phyloP scores from a whole-genome alignment of 2,113 vertebrate genomes.

The Petrocephalus zakoni region DNA sequence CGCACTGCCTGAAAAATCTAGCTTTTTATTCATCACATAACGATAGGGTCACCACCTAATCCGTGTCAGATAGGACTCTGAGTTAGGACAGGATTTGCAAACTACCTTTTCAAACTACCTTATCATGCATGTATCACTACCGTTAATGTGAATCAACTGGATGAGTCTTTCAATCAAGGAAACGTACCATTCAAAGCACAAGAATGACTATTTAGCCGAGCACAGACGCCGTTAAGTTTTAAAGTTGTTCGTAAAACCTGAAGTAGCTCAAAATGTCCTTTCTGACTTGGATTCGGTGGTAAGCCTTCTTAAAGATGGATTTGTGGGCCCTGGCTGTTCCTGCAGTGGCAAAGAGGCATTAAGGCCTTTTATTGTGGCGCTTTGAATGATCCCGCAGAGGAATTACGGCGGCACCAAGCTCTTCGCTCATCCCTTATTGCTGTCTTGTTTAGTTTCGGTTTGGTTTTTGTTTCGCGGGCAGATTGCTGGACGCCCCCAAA shows the following conservation, averaged over 20 bases:
- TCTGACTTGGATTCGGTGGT: no score
- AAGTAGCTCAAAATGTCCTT: no score
- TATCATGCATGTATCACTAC: no score
- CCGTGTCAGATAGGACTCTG: no score
- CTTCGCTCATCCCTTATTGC: not conserved
- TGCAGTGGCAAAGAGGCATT: not conserved
- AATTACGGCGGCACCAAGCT: not conserved
- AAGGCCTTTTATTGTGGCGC: not conserved
- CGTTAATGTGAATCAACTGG: no score
- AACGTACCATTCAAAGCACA: no score
- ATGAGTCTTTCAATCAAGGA: no score
- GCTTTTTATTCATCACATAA: not conserved
- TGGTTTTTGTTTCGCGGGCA: not conserved
- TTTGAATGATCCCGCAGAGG: not conserved
- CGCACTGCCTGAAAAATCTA: not conserved
- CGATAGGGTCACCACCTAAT: not conserved
- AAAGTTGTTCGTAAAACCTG: not conserved
- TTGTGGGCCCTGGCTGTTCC: not conserved
- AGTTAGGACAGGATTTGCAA: no score
- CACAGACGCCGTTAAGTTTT: no score
- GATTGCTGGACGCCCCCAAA: not conserved
- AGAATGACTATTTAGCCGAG: no score
- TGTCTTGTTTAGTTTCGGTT: not conserved
- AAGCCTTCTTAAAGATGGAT: not conserved
- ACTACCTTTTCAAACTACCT: no score